Base-by-base conservation (phyloP, 2,888 invertebrate species). In the Hylaea fasciaria region DNA sequence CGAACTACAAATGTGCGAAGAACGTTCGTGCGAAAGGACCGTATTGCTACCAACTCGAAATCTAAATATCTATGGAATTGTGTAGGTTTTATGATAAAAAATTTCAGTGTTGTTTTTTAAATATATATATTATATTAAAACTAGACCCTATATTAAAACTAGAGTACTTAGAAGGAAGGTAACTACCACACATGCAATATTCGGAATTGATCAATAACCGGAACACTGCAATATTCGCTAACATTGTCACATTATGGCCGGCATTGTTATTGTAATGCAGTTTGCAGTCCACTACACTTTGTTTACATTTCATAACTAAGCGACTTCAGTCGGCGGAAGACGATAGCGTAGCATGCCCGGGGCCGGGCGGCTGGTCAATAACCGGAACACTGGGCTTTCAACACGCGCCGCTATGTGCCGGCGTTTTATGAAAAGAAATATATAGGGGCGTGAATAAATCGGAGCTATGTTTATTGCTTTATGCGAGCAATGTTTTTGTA, bases 291-390 rank as follows among this genome's bases (percentile, higher is more conserved):
- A 43, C 17, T 14, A 35, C 32, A 14, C 49, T 37, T 57, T 49
- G 49, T 40, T 46, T 46, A 53, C 57, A 48, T 58, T 61, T 53
- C 35, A 56, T 41, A 58, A 41, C 49, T 29, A 49, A 62, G 39
- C 47, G 37, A 47, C 55, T 62, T 22, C 22, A 46, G 37, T 45
- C 9, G 12, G 9, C 65, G 72, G 66, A 66, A 65, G 59, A 56
- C 57, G 55, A 54, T 54, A 60, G 51, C 55, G 64, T 68, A 74
- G 73, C 75, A 75, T 71, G 66, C 70, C 40, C 37, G n/a, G 37
- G 3, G 39, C 39, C 4, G 65, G 63, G 65, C 60, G 68, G 68
- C 69, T 73, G 67, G 63, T 69, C 74, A 79, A 79, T 81, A 80
- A 77, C 78, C 80, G 80, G 70, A 51, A 64, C 68, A 54, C 57